Conservation (phyloP, 2,113 vertebrate species). For the Columba livia region DNA sequence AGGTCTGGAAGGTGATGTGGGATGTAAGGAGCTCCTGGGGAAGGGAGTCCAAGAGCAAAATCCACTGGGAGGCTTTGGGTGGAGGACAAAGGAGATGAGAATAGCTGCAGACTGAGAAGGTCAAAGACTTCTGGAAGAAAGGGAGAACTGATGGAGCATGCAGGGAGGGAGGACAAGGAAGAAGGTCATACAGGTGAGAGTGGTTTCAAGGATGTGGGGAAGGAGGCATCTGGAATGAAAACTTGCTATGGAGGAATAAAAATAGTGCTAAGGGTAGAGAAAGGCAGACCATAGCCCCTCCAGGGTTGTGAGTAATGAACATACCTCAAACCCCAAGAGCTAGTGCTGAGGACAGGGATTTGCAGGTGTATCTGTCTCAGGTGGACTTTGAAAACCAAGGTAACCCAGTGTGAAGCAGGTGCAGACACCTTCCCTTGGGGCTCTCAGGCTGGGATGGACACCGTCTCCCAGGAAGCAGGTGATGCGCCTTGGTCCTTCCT, state of each 20-base stretch:
- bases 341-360: not conserved
- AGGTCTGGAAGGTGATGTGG: rapidly evolving
- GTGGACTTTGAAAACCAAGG: not conserved
- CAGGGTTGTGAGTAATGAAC: too few species aligned
- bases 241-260: not conserved
- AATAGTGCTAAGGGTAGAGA: not conserved
- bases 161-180: not conserved
- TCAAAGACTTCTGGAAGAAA: not conserved
- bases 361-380: not conserved
- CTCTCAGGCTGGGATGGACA: rapidly evolving
- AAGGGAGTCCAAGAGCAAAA: not conserved
- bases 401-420: not conserved
- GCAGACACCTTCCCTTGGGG: not conserved
- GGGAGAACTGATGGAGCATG: not conserved
- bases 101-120: not conserved
- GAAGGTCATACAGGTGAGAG: not conserved
- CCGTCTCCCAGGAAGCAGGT: not conserved
- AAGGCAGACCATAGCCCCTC: not conserved
- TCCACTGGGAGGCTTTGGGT: not conserved
- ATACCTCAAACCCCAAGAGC: too few species aligned
- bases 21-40: rapidly evolving
- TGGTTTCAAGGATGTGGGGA: not conserved
- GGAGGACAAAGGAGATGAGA: not conserved
- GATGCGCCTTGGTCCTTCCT: not conserved
- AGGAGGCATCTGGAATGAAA: not conserved